Percentiles rank a stretch among this genome's conserved stretches.
Evolutionary conservation across 2,888 invertebrate species (phyloP).

Genomic region (Leucoma salicis): DNA sequence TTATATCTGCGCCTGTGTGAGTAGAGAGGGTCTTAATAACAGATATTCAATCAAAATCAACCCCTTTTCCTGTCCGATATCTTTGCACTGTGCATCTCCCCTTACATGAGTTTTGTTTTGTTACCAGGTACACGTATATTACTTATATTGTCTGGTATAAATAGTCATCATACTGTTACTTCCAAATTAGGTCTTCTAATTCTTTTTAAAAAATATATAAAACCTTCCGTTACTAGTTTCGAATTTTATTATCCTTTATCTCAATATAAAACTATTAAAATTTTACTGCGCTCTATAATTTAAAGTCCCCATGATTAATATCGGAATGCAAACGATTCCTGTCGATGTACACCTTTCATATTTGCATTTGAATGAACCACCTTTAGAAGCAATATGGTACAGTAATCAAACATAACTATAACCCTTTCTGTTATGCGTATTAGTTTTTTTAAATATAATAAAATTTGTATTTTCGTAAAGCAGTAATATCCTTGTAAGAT

Average conservation of each 20-base stretch:
- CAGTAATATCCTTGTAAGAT: too few relatives aligned
- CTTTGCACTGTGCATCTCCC: conserved; percentile 74
- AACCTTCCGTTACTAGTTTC: background rate
- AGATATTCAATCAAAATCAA: conserved; percentile 82
- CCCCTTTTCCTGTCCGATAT: conserved; percentile 77
- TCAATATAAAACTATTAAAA: conserved; percentile 7
- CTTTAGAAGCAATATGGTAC: conserved; percentile 11
- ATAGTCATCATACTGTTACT: conserved; percentile 7
- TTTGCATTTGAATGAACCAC: conserved; percentile 52
- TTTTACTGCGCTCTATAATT: conserved; percentile 36
- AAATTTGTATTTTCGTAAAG: too few relatives aligned
- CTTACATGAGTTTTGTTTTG: conserved; percentile 58
- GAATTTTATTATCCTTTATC: background rate
- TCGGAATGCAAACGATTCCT: conserved; percentile 37
- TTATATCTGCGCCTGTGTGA: conserved; percentile 69
- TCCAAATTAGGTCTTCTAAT: background rate
- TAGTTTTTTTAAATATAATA: too few relatives aligned
- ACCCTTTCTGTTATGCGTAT: too few relatives aligned
- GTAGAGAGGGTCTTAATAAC: conserved; percentile 74
- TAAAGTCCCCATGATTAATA: conserved; percentile 34
- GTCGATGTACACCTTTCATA: conserved; percentile 35
- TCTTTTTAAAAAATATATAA: background rate
- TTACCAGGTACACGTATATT: conserved; percentile 23
- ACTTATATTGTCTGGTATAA: conserved; percentile 20
- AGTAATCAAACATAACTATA: background rate